These are phyloP conservation scores for Cairina moschata DNA, from an alignment of 2,113 vertebrate genomes.

Conservation along the genomic window DNA sequence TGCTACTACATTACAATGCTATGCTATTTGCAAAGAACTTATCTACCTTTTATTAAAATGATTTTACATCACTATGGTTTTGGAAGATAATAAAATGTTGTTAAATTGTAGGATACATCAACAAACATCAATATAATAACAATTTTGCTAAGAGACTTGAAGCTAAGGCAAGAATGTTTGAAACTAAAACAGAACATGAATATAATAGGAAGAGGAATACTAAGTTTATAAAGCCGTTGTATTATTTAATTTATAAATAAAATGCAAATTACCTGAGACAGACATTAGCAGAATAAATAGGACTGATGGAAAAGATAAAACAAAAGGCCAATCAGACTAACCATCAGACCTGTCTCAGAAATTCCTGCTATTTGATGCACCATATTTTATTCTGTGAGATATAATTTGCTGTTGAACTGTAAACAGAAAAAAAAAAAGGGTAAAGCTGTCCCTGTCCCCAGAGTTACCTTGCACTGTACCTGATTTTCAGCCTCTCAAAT, in stretches of 20 bases:
- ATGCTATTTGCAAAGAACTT: background rate
- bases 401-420: background rate
- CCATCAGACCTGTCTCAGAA: background rate
- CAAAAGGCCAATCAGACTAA: background rate
- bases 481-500: background rate
- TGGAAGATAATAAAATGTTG: background rate
- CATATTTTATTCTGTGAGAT: background rate
- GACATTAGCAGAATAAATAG: background rate
- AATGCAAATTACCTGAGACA: background rate
- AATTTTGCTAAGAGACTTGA: background rate
- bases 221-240: background rate
- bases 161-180: accelerated
- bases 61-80: background rate
- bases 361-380: background rate
- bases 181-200: background rate
- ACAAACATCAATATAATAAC: background rate
- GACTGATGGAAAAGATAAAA: background rate
- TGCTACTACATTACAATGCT: background rate
- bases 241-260: background rate
- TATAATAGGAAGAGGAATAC: background rate
- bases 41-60: background rate
- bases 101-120: background rate
- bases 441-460: background rate
- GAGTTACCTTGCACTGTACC: background rate
- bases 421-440: background rate